These are phyloP conservation scores for Sinocyclocheilus grahami DNA, from an alignment of 2,113 vertebrate genomes.

Conservation along the genomic window DNA sequence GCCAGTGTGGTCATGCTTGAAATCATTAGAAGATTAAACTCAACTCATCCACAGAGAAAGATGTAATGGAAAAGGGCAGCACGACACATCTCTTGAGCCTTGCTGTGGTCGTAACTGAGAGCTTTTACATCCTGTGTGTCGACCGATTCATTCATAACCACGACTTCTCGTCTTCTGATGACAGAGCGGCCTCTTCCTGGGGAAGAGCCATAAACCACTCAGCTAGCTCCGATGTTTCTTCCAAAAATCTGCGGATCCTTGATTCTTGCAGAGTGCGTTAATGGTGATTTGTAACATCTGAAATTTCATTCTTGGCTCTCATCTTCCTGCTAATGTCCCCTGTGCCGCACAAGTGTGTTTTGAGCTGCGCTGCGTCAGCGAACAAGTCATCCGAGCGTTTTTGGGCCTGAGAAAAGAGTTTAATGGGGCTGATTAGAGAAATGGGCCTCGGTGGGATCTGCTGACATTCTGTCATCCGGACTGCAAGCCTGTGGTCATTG, in stretches of 20 bases:
- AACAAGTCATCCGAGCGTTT: not conserved
- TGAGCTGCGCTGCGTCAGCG: slow-evolving; percentile 34
- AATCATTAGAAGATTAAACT: slow-evolving; percentile 12
- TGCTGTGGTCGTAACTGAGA: not conserved
- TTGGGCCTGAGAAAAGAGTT: slow-evolving; percentile 20
- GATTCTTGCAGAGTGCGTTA: slow-evolving; percentile 2
- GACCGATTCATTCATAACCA: slow-evolving; percentile 23
- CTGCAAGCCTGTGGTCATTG: not conserved
- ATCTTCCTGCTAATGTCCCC: slow-evolving; percentile 15
- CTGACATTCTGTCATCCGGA: not conserved
- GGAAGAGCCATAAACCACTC: not conserved
- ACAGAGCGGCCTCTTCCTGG: not conserved
- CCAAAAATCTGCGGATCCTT: slow-evolving; percentile 8
- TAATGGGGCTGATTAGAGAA: not conserved
- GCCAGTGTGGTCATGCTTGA: not conserved
- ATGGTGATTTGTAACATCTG: slow-evolving; percentile 37
- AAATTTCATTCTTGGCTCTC: not conserved
- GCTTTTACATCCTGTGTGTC: not conserved
- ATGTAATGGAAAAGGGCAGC: not conserved
- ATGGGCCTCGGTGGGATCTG: not conserved
- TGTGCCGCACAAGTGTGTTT: not conserved
- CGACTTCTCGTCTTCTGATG: not conserved
- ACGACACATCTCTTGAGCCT: slow-evolving; percentile 12
- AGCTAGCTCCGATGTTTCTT: not conserved
- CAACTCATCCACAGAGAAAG: slow-evolving; percentile 19